Conservation (phyloP, 2,797 vertebrate genomes). For the Mycteria americana region DNA sequence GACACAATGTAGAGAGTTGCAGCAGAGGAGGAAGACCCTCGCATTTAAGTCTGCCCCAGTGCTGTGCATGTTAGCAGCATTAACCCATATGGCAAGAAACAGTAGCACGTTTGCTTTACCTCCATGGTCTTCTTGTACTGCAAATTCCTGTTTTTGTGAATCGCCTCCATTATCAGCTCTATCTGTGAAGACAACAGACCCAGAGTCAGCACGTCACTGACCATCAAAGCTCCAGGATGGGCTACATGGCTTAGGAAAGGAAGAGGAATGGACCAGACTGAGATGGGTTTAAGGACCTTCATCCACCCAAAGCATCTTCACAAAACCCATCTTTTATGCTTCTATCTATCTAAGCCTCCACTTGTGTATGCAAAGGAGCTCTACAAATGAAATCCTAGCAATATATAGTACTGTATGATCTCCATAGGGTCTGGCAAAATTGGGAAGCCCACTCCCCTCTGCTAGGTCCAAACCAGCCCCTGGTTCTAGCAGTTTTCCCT, state of each 20-base stretch:
- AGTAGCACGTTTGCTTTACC: conserved; percentile 70
- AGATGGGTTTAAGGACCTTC: not conserved
- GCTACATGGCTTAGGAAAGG: not conserved
- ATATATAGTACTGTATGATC: too few relatives aligned
- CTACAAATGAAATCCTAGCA: not conserved
- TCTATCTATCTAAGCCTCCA: not conserved
- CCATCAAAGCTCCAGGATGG: not conserved
- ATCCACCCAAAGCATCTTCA: not conserved
- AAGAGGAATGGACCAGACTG: not conserved
- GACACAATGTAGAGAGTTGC: accelerated
- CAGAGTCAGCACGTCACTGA: not conserved
- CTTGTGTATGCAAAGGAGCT: not conserved
- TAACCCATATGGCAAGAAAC: not conserved
- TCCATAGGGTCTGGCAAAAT: not conserved
- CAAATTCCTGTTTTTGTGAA: conserved; percentile 86
- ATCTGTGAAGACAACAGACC: conserved; percentile 77
- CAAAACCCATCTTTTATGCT: not conserved
- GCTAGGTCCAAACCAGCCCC: not conserved
- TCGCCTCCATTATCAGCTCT: conserved; percentile 87
- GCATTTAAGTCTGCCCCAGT: not conserved
- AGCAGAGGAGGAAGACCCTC: not conserved
- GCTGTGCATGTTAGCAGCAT: accelerated
- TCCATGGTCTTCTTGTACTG: conserved; percentile 94
- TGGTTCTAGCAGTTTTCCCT: not conserved
- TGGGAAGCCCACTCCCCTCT: not conserved